These are phyloP conservation scores for Horisme vitalbata DNA, from an alignment of 2,888 invertebrate species.

Conservation along the genomic window DNA sequence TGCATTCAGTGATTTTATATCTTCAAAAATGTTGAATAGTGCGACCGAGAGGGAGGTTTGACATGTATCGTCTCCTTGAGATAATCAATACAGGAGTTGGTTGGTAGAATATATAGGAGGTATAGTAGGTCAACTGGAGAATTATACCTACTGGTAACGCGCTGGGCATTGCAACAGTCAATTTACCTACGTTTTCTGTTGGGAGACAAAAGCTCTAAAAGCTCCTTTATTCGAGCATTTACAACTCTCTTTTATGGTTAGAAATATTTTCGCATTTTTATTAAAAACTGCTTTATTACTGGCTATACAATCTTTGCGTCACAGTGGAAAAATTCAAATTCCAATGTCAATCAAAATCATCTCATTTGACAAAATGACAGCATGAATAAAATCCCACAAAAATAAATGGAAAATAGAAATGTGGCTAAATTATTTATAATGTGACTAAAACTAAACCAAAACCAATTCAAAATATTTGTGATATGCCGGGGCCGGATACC, in stretches of 20 bases:
- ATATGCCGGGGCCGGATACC: constrained; percentile 80
- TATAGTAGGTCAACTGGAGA: no score
- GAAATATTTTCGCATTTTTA: not conserved
- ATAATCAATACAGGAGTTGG: no score
- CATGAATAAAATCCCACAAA: constrained; percentile 60
- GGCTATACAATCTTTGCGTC: constrained; percentile 34
- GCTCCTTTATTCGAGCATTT: no score
- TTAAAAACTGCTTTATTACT: constrained; percentile 30
- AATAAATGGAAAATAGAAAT: constrained; percentile 60
- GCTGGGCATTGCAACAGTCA: no score
- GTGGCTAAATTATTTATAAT: constrained; percentile 70
- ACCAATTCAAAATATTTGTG: constrained; percentile 63
- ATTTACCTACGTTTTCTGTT: no score
- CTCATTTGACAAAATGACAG: constrained; percentile 64
- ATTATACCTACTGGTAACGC: no score
- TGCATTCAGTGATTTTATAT: no score
- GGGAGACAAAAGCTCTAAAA: no score
- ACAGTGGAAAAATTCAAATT: constrained; percentile 50
- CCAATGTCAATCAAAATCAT: constrained; percentile 42
- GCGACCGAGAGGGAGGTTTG: no score
- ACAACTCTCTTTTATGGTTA: not conserved
- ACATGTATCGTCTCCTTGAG: no score
- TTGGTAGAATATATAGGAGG: no score
- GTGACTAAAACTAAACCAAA: constrained; percentile 58
- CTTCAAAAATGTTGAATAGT: no score